Evolutionary conservation across 2,888 invertebrate species (phyloP).

Genomic region (Cinara cedri): DNA sequence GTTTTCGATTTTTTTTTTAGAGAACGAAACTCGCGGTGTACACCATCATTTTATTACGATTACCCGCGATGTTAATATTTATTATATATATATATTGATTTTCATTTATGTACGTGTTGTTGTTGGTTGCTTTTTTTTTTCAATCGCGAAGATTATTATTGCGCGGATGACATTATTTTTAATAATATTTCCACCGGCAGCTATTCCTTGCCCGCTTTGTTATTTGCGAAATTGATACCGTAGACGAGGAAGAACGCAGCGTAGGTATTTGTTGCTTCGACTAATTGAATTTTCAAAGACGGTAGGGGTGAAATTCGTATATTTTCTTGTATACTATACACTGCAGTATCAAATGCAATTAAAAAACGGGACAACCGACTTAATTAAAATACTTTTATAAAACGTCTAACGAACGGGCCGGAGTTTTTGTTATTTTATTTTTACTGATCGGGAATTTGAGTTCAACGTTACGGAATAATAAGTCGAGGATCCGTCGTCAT

Average conservation of each 20-base stretch:
- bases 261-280: background rate
- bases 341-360: slow-evolving; percentile 13
- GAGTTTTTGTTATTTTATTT: background rate
- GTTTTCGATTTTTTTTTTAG: no score
- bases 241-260: no score
- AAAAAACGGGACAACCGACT: slow-evolving; percentile 6
- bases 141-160: background rate
- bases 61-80: no score
- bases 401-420: background rate
- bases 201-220: background rate
- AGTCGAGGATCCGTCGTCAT: no score
- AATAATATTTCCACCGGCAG: background rate
- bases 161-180: background rate
- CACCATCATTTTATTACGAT: no score
- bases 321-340: no score
- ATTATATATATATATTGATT: slow-evolving; percentile 25
- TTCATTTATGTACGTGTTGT: background rate
- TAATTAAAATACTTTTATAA: slow-evolving; percentile 28
- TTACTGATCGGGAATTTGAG: background rate
- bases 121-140: no score
- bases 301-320: background rate
- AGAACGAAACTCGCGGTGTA: no score
- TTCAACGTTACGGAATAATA: background rate
- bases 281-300: background rate
- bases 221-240: no score